Base-by-base conservation (phyloP, 2,888 invertebrate species). In the Agriopis leucophaearia region DNA sequence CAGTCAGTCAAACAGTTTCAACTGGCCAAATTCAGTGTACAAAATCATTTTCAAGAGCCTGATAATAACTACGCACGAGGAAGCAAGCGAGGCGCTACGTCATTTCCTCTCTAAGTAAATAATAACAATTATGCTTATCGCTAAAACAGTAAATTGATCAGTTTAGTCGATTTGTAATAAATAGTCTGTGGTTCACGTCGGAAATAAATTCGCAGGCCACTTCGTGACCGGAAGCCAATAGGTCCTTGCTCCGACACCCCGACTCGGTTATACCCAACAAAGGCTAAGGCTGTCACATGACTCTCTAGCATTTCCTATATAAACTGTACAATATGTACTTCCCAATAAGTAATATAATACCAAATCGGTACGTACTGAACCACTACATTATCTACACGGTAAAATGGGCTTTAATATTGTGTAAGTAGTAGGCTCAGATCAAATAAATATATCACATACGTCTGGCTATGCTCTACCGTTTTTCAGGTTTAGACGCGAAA, bases 211-310 rank as follows among this genome's bases (percentile, higher is more conserved):
- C 71, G 74, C 77, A 67, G 72, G 75, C 73, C 70, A 72, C 73
- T 75, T 84, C 86, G 85, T 87, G 87, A 85, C 88, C 88, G 88
- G 88, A 88, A 88, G 81, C 77, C 70, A 66, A 48, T 62, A 66
- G 78, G 83, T 83, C 83, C 85, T 84, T 85, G 85, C 70, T 73
- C 67, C 73, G 74, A 64, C 77, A 45, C 57, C 81, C 65, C 48
- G 64, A 16, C 10, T 45, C 50, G 47, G 60, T 61, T 69, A 64
- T 59, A n/a, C n/a, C 71, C 72, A 64, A 70, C 58, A 68, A 66
- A 58, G 63, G 64, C 61, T 64, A 59, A 55, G 5, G 5, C 57
- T 67, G 71, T 66, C 68, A 70, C 71, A 58, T 38, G 42, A 59
- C 35, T 40, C 40, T 44, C n/a, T 15, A 64, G 48, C 45, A 68